phyloP scores from a whole-genome alignment of 2,888 invertebrate species.

The Spialia ferax region DNA sequence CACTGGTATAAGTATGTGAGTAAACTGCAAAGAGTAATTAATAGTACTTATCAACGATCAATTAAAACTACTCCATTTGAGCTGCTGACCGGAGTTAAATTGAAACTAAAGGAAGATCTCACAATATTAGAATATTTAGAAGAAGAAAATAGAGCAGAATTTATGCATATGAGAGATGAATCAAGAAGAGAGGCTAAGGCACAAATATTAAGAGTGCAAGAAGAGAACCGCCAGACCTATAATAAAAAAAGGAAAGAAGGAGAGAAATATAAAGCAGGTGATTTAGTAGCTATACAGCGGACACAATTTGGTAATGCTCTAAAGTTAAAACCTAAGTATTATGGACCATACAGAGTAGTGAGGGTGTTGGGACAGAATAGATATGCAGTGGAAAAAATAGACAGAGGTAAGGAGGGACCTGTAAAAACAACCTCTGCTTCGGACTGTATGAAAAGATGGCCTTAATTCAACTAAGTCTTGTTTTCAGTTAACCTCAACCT shows the following conservation, averaged over 20 bases:
- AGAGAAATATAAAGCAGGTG: constrained; percentile 5
- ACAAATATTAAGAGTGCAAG: constrained; percentile 5
- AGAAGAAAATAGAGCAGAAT: constrained; percentile 5
- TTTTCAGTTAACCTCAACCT: neutral
- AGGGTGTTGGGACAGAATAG: neutral
- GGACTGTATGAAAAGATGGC: constrained; percentile 22
- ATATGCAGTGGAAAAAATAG: constrained; percentile 4
- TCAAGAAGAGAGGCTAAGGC: neutral
- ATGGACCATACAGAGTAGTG: neutral
- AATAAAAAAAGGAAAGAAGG: constrained; percentile 8
- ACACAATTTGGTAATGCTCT: constrained; percentile 12
- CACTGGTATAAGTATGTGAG: constrained; percentile 33
- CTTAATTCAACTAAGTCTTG: constrained; percentile 4
- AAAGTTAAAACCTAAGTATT: constrained; percentile 13
- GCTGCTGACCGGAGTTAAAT: neutral
- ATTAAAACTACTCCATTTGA: constrained; percentile 10
- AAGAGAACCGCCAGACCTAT: neutral
- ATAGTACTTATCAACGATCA: constrained; percentile 19
- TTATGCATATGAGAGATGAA: constrained; percentile 9
- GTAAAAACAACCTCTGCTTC: constrained; percentile 7
- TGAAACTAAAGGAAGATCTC: constrained; percentile 3
- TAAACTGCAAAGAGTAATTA: constrained; percentile 13
- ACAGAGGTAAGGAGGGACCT: constrained; percentile 1
- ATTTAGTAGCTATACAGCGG: constrained; percentile 10
- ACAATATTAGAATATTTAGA: constrained; percentile 11